These are phyloP conservation scores for Oligia latruncula DNA, from an alignment of 2,888 invertebrate species.

Conservation along the genomic window DNA sequence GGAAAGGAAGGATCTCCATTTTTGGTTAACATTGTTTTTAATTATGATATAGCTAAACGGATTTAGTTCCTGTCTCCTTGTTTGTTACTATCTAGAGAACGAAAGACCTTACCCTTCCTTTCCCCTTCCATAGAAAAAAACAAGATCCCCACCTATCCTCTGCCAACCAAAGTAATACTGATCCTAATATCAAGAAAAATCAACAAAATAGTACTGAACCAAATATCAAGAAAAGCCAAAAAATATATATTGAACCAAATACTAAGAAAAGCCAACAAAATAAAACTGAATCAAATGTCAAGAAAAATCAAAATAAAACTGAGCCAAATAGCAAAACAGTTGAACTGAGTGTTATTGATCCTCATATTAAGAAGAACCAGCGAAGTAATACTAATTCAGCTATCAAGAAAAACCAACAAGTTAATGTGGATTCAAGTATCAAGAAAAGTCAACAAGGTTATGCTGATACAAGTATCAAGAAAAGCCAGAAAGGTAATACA, in stretches of 20 bases:
- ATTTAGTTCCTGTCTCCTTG: constrained; percentile 87
- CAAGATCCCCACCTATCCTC: constrained; percentile 76
- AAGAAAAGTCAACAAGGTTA: constrained; percentile 28
- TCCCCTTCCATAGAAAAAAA: constrained; percentile 84
- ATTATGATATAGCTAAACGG: constrained; percentile 49
- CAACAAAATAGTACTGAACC: constrained; percentile 64
- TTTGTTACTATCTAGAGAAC: constrained; percentile 76
- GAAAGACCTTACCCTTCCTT: constrained; percentile 83
- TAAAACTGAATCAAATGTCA: constrained; percentile 30
- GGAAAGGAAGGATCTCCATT: constrained; percentile 85
- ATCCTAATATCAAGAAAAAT: constrained; percentile 75
- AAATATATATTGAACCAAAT: constrained; percentile 78
- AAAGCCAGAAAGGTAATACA: constrained; percentile 73
- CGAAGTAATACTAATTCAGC: constrained; percentile 16
- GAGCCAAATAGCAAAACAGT: constrained; percentile 32
- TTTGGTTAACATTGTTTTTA: constrained; percentile 55
- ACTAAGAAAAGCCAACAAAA: constrained; percentile 66
- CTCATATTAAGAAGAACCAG: constrained; percentile 33
- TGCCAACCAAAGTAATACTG: constrained; percentile 79
- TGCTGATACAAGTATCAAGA: constrained; percentile 77
- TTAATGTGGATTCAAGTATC: constrained; percentile 53
- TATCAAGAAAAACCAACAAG: constrained; percentile 29
- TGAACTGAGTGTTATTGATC: constrained; percentile 17
- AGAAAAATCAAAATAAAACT: constrained; percentile 31
- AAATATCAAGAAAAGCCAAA: constrained; percentile 71